phyloP scores from a whole-genome alignment of 2,888 invertebrate species.

The Crematogaster levior region DNA sequence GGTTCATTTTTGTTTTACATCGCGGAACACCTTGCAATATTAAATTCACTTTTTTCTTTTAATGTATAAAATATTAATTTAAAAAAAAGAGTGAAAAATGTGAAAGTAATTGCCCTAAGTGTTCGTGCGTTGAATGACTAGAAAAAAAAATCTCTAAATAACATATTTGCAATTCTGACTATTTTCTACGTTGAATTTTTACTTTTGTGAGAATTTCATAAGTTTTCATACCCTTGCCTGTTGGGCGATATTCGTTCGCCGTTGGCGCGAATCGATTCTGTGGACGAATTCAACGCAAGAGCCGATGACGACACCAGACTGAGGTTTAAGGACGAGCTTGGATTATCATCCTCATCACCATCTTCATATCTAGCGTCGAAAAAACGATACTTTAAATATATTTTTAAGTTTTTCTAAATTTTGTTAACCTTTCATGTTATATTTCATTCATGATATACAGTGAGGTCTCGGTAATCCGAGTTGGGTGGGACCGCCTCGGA shows the following conservation, averaged over 20 bases:
- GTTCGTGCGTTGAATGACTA: background rate
- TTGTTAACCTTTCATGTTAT: background rate
- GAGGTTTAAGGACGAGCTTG: slow-evolving; percentile 86
- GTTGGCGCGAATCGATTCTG: slow-evolving; percentile 79
- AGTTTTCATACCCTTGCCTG: slow-evolving; percentile 67
- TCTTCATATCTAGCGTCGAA: slow-evolving; percentile 80
- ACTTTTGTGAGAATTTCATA: background rate
- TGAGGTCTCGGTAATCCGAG: too few relatives aligned
- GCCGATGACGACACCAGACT: slow-evolving; percentile 82
- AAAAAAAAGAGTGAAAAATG: background rate
- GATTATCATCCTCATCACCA: slow-evolving; percentile 86
- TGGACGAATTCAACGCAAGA: slow-evolving; percentile 80
- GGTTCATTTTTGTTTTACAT: slow-evolving; percentile 35
- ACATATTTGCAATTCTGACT: background rate
- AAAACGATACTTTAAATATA: background rate
- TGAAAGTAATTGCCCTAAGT: background rate
- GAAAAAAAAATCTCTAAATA: background rate
- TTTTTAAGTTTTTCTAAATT: background rate
- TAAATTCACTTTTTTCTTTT: background rate
- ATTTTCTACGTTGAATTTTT: background rate
- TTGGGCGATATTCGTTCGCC: slow-evolving; percentile 79
- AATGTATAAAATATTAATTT: background rate
- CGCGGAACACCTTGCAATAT: background rate
- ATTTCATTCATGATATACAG: background rate
- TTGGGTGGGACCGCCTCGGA: too few relatives aligned